Base-by-base conservation (phyloP, 2,113 vertebrate species). In the Noctilio leporinus region DNA sequence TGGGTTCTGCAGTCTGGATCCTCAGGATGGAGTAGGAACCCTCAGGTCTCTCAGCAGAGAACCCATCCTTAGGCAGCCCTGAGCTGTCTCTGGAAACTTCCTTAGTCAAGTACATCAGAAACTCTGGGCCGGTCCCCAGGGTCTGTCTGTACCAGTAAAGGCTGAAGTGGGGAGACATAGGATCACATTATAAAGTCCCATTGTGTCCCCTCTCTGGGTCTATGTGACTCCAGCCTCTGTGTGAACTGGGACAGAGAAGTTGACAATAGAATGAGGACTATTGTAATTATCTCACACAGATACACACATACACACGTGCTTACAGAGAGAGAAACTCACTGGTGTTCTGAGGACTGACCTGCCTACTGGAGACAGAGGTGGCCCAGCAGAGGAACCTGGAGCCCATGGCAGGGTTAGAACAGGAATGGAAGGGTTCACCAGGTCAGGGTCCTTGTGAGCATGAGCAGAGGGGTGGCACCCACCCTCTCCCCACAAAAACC, bases 31-130 rank as follows among this genome's bases (percentile, higher is more conserved):
- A 96, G 12, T 0, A 0, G 0, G 16, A 47, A 1, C 40, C 30
- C 1, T 8, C 0, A 0, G 28, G 0, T n/a, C 81, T 65, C 22
- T 19, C 1, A 4, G 43, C 75, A 28, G 11, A 87, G 84, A 95
- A 64, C 2, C 14, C 0, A 2, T 30, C 2, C 0, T 38, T n/a
- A 12, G 45, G 51, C 55, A 90, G 45, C n/a, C 33, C 75, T 8
- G 70, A 90, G 2, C 2, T 1, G 17, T 95, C 87, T 2, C n/a
- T n/a, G n/a, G 0, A 0, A 3, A 2, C 0, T 0, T 5, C 0
- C 0, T 49, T 0, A 6, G 3, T 0, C 11, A 96, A 94, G 30
- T 30, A 73, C 2, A 59, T 3, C 33, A 96, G 5, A 3, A 97
- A 65, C 40, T 57, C 19, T 0, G 0, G 91, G 19, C 73, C 82